Evolutionary conservation across 2,113 vertebrate genomes (phyloP).

Genomic region (Seriola quinqueradiata): DNA sequence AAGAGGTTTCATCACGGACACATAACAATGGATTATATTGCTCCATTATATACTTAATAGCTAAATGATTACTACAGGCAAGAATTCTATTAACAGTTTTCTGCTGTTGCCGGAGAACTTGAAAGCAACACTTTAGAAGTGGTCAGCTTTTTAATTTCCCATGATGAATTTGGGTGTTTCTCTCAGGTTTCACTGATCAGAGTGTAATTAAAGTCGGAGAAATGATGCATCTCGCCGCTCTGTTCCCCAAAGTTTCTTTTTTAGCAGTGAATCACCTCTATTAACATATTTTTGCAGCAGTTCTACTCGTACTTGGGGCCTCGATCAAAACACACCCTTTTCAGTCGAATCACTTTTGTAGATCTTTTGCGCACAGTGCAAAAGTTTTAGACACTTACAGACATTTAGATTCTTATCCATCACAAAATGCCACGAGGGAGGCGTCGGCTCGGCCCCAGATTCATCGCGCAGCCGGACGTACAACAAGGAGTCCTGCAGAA

Average conservation of each 20-base stretch:
- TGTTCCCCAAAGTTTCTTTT: background rate
- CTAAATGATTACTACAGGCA: background rate
- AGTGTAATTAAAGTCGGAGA: slow-evolving; percentile 4
- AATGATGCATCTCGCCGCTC: background rate
- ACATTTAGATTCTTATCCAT: too few species aligned
- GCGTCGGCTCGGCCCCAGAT: too few species aligned
- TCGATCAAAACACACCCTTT: too few species aligned
- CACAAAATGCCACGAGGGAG: too few species aligned
- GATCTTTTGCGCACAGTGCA: too few species aligned
- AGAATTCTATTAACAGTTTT: background rate
- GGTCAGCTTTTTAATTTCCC: slow-evolving; percentile 29
- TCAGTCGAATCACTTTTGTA: too few species aligned
- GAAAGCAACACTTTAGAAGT: background rate
- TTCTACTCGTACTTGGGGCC: too few species aligned
- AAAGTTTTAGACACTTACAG: too few species aligned
- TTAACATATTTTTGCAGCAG: too few species aligned
- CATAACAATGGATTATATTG: slow-evolving; percentile 2
- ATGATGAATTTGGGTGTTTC: background rate
- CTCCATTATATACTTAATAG: background rate
- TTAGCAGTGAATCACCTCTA: too few species aligned
- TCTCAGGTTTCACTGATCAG: slow-evolving; percentile 2
- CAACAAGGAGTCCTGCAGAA: too few species aligned
- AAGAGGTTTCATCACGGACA: slow-evolving; percentile 1
- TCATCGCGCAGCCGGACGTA: too few species aligned
- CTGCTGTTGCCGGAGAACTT: background rate